A percentile compares a stretch with the other conserved stretches of the same genome.
Conservation (phyloP, 2,797 vertebrate genomes). For the Varecia variegata region DNA sequence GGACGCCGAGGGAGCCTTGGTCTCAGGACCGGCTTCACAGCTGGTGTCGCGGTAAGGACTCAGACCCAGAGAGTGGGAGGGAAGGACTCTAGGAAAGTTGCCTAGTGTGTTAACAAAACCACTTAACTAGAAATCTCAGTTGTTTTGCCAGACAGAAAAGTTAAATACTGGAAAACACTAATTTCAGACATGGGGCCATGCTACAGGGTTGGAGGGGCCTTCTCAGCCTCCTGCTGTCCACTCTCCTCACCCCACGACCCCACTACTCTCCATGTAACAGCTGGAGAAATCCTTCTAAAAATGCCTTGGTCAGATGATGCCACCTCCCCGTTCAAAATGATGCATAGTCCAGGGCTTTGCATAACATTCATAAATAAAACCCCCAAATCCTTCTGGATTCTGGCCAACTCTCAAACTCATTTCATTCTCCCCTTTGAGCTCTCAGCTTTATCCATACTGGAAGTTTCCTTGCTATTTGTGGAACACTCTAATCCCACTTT, state of each 20-base stretch:
- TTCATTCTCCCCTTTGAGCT: not conserved
- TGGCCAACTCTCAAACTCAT: not conserved
- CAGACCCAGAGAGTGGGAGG: not conserved
- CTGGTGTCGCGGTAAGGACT: not conserved
- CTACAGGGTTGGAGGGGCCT: not conserved
- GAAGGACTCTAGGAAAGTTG: not conserved
- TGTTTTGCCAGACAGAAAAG: not conserved
- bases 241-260: fast-evolving
- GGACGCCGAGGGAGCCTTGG: not conserved
- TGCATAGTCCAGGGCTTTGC: not conserved
- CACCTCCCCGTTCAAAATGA: not conserved
- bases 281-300: not conserved
- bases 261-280: not conserved
- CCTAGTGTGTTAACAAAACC: not conserved
- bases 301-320: not conserved
- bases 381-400: not conserved
- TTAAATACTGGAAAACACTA: not conserved
- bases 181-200: not conserved
- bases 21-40: not conserved
- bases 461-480: not conserved
- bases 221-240: not conserved
- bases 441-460: not conserved
- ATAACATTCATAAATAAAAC: not conserved
- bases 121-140: not conserved
- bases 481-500: not conserved